Percentiles rank a stretch among this genome's conserved stretches.
Evolutionary conservation across 2,113 vertebrate genomes (phyloP).

Genomic region (Polypterus senegalus): DNA sequence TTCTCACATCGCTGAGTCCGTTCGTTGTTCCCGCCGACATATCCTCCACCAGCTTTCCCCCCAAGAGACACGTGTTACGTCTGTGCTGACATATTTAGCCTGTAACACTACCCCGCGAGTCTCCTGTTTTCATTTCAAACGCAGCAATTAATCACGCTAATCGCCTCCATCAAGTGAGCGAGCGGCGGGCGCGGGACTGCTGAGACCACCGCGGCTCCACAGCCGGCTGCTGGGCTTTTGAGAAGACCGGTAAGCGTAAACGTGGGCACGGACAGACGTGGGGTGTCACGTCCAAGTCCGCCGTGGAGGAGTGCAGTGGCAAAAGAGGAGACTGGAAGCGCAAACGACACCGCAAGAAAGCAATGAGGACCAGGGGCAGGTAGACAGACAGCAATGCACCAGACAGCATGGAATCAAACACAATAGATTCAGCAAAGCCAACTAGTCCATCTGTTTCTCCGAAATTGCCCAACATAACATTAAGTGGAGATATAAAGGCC

Average conservation of each 20-base stretch:
- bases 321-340: background rate
- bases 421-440: too few species aligned
- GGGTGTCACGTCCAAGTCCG: too few species aligned
- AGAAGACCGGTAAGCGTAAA: slow-evolving; percentile 20
- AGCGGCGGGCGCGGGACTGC: slow-evolving; percentile 42
- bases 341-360: slow-evolving; percentile 10
- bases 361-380: slow-evolving; percentile 9
- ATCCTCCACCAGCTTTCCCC: slow-evolving; percentile 19
- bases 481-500: too few species aligned
- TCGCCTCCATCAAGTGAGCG: slow-evolving; percentile 56
- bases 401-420: too few species aligned
- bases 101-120: slow-evolving; percentile 62
- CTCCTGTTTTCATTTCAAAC: slow-evolving; percentile 75
- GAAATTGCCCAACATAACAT: too few species aligned
- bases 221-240: slow-evolving; percentile 12
- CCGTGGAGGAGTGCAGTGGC: too few species aligned
- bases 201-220: slow-evolving; percentile 14
- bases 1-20: slow-evolving; percentile 35
- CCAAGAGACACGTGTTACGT: slow-evolving; percentile 45
- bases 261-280: too few species aligned
- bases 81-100: slow-evolving; percentile 61
- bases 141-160: slow-evolving; percentile 80
- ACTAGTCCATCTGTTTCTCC: too few species aligned
- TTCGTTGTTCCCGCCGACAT: slow-evolving; percentile 22
- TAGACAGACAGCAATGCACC: too few species aligned